Base-by-base conservation (phyloP, 2,113 vertebrate species). In the Phaethon lepturus region DNA sequence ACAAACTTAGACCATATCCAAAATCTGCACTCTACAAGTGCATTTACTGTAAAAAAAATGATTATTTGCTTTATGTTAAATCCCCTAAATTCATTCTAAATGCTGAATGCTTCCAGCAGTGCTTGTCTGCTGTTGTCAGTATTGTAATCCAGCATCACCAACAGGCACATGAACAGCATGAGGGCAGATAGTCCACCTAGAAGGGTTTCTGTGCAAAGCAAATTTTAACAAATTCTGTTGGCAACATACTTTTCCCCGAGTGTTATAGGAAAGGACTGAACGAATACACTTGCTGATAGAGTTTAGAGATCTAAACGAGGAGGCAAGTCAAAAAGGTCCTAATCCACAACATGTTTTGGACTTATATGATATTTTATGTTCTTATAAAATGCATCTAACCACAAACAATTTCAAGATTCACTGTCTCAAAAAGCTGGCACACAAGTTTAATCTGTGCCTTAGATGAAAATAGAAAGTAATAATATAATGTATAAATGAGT, bases 81-180 rank as follows among this genome's bases (percentile, higher is more conserved):
- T 5, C 13, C 8, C 14, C 33, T 38, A n/a, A 87, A 81, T 42
- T 58, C 0, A 55, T 74, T 49, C 18, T 24, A 45, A 80, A 79
- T 38, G 67, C 13, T 40, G 45, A 60, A 44, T 33, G 18, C 4
- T 68, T 92, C 75, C 28, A 28, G 33, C 33, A 64, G 33, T n/a
- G 14, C 73, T 56, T 35, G 60, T 29, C 22, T 68, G 62, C 42
- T 58, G 16, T 23, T 40, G 35, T 45, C 55, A n/a, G 18, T 33
- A 11, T 25, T 78, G 53, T 8, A 44, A 64, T 20, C 56, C 50
- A 42, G 29, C 60, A 55, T 17, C n/a, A 33, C 12, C 33, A 38
- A 22, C 0, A 2, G n/a, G 60, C 5, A 26, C 18, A 6, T 0
- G 10, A 56, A 17, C 18, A 62, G 47, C 42, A 50, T 1, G 2